phyloP scores from a whole-genome alignment of 2,113 vertebrate genomes.

The Nycticryphes semicollaris region DNA sequence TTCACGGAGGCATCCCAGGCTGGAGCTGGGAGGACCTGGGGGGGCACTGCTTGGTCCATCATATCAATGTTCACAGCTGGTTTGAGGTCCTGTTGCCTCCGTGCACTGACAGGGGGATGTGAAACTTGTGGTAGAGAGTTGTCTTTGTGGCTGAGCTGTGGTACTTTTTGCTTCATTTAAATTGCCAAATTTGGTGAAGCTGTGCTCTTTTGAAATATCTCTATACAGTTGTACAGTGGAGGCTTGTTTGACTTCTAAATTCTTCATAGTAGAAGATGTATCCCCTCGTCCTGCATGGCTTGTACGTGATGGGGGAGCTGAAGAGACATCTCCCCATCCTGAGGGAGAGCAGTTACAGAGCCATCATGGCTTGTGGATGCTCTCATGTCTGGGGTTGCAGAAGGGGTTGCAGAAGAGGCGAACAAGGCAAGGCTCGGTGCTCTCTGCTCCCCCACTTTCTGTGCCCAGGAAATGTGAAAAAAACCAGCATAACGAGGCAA shows the following conservation, averaged over 20 bases:
- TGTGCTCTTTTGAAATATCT: background rate
- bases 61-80: background rate
- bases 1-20: accelerated
- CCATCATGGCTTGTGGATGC: background rate
- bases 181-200: background rate
- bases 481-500: background rate
- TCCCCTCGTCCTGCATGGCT: background rate
- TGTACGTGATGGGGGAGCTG: background rate
- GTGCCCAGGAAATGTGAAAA: background rate
- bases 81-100: background rate
- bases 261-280: background rate
- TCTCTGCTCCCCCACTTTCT: background rate
- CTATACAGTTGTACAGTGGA: background rate
- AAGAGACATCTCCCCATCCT: background rate
- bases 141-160: background rate
- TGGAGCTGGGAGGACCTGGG: background rate
- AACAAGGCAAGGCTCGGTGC: background rate
- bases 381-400: background rate
- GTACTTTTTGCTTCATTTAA: background rate
- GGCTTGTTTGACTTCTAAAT: background rate
- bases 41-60: background rate
- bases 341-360: background rate
- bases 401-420: background rate
- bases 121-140: constrained; percentile 19
- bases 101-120: background rate